Base-by-base conservation (phyloP, 1,140 invertebrate species). In the Holotrichia oblita region DNA sequence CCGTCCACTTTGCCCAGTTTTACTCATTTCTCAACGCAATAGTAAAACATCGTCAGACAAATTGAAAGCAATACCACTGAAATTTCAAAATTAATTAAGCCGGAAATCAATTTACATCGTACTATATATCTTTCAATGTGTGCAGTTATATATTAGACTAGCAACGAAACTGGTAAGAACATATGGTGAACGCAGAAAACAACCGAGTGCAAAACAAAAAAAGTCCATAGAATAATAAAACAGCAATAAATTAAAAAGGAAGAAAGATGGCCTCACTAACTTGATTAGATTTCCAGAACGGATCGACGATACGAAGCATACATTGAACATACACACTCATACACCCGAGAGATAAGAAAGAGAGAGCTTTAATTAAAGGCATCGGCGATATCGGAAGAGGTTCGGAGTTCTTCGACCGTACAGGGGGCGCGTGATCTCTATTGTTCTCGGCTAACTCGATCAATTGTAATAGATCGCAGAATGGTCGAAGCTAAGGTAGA, bases 231-330 rank as follows among this genome's bases (percentile, higher is more conserved):
- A 2, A 55, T 55, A 55, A 55, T 55, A 17, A 17, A 17, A 55
- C 14, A n/a, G 14, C 48, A 55, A 55, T 55, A 55, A 17, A 55
- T 55, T 55, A 55, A 55, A 55, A 55, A 55, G 48, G 17, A 55
- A 55, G 48, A 17, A 55, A 17, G n/a, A 55, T 55, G 12, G 48
- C n/a, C 17, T 55, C 17, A 55, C 48, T 55, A 14, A 6, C 48
- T 55, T 55, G 48, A 55, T 55, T 55, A 55, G 48, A 55, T 55
- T 55, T 55, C n/a, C 48, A 55, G 48, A 55, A 55, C 48, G 48
- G 48, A n/a, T 17, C 6, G n/a, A 6, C 48, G 14, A 55, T 14
- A 14, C 17, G 27, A 17, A 55, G 14, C 48, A 55, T n/a, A n/a
- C 12, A 17, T 17, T 6, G 14, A 55, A 55, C 14, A 55, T 55